These are phyloP conservation scores for Sorex araneus DNA, from an alignment of 2,113 vertebrate genomes.

Conservation along the genomic window DNA sequence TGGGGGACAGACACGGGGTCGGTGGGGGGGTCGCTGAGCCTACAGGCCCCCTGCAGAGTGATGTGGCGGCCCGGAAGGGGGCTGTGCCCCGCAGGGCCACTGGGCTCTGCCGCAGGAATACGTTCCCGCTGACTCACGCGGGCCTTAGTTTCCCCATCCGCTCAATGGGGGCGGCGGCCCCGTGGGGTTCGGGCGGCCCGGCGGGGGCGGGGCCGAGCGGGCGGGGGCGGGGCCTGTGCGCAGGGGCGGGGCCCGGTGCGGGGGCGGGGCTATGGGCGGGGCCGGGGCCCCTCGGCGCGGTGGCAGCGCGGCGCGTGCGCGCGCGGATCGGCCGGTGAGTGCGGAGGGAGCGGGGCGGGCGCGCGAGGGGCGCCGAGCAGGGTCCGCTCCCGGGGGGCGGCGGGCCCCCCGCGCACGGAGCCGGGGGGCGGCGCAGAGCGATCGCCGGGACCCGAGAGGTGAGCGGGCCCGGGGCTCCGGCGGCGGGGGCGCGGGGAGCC, in stretches of 20 bases:
- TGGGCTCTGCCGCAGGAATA: neutral
- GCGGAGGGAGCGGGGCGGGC: conserved; percentile 42
- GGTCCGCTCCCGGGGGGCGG: neutral
- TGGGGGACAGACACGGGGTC: no score
- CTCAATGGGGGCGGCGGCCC: conserved; percentile 35
- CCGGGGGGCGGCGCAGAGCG: conserved; percentile 35
- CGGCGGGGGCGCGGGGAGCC: neutral
- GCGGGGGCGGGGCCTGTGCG: no score
- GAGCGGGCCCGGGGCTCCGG: conserved; percentile 45
- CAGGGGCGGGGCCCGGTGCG: neutral
- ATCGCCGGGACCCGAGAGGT: conserved; percentile 36
- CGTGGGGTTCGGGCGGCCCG: no score
- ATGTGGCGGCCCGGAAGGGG: no score
- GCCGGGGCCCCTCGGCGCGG: conserved; percentile 51
- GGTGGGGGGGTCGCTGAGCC: no score
- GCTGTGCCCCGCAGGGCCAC: no score
- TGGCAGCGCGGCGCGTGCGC: conserved; percentile 75
- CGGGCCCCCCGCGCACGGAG: neutral
- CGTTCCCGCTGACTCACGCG: neutral
- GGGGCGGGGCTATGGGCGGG: conserved; percentile 53
- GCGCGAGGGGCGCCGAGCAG: neutral
- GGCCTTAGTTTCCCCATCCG: conserved; percentile 75
- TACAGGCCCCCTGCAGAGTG: no score
- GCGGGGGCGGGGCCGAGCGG: no score
- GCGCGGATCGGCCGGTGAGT: conserved; percentile 77